These are phyloP conservation scores for Galendromus occidentalis DNA, from an alignment of 1,140 invertebrate species.

Conservation along the genomic window DNA sequence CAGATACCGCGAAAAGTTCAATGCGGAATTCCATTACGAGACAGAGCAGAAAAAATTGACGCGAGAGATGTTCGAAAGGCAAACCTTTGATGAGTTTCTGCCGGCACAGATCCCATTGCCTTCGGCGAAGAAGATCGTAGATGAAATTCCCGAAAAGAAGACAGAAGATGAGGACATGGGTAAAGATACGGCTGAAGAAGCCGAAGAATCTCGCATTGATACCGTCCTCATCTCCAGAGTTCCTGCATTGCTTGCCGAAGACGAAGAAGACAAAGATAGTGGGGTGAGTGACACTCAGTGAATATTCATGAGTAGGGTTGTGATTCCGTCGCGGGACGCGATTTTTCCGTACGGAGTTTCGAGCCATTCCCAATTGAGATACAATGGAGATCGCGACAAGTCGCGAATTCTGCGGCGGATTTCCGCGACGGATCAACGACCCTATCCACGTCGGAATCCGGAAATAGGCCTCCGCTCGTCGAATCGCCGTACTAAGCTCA, in stretches of 20 bases:
- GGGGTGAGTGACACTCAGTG: not conserved
- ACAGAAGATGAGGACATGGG: not conserved
- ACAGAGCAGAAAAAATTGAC: conserved; percentile 4
- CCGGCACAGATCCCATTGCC: not conserved
- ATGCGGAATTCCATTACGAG: not conserved
- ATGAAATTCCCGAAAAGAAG: not conserved
- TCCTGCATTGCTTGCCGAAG: not conserved
- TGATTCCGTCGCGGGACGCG: too few species aligned
- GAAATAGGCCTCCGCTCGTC: too few species aligned
- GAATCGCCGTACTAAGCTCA: too few species aligned
- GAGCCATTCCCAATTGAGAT: too few species aligned
- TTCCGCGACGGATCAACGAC: too few species aligned
- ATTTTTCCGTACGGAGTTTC: too few species aligned
- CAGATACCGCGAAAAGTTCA: not conserved
- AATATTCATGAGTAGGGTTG: too few species aligned
- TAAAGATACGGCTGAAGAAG: not conserved
- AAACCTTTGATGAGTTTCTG: not conserved
- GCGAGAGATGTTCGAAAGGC: not conserved
- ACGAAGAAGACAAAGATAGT: conserved; percentile 4
- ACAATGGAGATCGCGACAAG: too few species aligned
- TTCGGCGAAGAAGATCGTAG: not conserved
- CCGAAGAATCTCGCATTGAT: not conserved
- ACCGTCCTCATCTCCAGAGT: not conserved
- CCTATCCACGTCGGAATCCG: too few species aligned
- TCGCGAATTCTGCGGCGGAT: too few species aligned